phyloP scores from a whole-genome alignment of 2,797 vertebrate species.

The Dryobates pubescens region DNA sequence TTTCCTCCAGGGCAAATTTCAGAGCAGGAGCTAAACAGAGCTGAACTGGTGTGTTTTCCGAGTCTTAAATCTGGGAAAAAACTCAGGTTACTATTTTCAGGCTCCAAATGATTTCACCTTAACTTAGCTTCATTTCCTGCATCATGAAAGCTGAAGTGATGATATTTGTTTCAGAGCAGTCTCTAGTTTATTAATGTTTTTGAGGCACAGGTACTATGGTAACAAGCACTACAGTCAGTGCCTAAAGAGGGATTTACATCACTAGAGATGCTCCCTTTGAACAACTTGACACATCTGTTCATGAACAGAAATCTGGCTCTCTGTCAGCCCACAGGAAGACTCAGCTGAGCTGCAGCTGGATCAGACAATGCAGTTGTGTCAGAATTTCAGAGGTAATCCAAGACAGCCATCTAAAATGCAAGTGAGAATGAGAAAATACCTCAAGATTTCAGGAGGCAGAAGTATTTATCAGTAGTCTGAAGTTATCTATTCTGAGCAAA shows the following conservation, averaged over 20 bases:
- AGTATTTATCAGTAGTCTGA: conserved; percentile 9
- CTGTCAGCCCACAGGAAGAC: conserved; percentile 13
- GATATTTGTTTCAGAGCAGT: neutral
- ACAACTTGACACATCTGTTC: conserved; percentile 48
- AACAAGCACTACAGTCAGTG: neutral
- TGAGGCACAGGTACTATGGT: conserved; percentile 32
- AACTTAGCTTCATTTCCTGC: neutral
- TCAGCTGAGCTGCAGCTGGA: conserved; percentile 26
- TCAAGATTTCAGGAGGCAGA: neutral
- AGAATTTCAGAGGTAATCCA: conserved; percentile 37
- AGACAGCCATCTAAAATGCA: conserved; percentile 9
- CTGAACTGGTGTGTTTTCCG: neutral
- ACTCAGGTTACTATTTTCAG: conserved; percentile 24
- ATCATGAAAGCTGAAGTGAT: neutral
- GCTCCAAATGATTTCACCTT: neutral
- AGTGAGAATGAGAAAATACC: conserved; percentile 22
- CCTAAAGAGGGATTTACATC: conserved; percentile 32
- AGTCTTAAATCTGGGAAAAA: conserved; percentile 31
- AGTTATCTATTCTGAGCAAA: conserved; percentile 25
- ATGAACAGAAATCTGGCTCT: conserved; percentile 4
- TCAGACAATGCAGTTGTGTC: conserved; percentile 11
- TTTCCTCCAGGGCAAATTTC: conserved; percentile 35
- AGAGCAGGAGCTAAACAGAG: neutral
- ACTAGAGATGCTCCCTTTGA: conserved; percentile 5
- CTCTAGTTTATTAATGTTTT: conserved; percentile 46